A percentile compares a stretch with the other conserved stretches of the same genome.
Conservation (phyloP, 2,888 invertebrate species). For the Melikaiella ostensackeni region DNA sequence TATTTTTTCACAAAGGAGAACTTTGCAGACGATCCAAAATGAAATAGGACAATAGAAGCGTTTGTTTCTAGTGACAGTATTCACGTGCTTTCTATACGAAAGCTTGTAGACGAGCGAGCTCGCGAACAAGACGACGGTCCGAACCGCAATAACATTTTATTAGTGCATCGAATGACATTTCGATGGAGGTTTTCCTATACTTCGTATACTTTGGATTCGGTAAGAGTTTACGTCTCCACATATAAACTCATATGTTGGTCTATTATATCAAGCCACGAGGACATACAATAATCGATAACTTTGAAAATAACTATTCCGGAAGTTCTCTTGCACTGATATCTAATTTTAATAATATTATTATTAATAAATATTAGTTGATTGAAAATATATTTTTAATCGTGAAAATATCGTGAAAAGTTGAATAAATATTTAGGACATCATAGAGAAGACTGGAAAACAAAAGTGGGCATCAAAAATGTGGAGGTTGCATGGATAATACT, state of each 20-base stretch:
- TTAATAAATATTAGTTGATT: too few species aligned
- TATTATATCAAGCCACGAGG: constrained; percentile 11
- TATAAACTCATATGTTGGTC: constrained; percentile 23
- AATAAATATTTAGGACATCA: too few species aligned
- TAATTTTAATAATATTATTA: neutral
- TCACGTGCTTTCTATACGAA: constrained; percentile 29
- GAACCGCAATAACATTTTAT: constrained; percentile 32
- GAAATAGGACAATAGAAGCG: constrained; percentile 24
- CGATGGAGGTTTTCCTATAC: constrained; percentile 15
- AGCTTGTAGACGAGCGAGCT: constrained; percentile 17
- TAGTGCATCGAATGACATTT: constrained; percentile 25
- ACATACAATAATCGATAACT: constrained; percentile 4
- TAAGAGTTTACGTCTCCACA: constrained; percentile 17
- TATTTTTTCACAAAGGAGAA: constrained; percentile 26
- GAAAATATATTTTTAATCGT: too few species aligned
- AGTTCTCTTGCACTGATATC: neutral
- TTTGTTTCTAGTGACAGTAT: constrained; percentile 32
- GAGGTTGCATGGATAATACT: too few species aligned
- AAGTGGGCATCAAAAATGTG: too few species aligned
- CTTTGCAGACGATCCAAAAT: constrained; percentile 23
- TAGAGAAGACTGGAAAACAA: too few species aligned
- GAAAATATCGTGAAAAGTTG: too few species aligned
- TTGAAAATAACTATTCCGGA: neutral
- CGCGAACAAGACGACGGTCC: constrained; percentile 31
- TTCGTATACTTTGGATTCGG: constrained; percentile 20